phyloP scores from a whole-genome alignment of 2,888 invertebrate genomes.

The Hermodice carunculata region DNA sequence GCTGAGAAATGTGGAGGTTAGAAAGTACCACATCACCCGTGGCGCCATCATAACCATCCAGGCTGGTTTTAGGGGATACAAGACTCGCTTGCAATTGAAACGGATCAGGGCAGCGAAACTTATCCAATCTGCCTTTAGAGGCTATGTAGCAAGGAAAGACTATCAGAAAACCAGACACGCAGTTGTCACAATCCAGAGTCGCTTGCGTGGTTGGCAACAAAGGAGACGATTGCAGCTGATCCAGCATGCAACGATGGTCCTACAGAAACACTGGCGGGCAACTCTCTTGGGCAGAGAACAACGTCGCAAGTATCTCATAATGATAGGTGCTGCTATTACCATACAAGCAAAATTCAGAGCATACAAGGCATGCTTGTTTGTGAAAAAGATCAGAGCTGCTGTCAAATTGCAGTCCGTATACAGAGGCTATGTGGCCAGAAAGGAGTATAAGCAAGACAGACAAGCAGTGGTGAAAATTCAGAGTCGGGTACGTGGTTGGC shows the following conservation, averaged over 20 bases:
- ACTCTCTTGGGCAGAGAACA: neutral
- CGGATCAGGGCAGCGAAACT: neutral
- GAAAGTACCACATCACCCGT: neutral
- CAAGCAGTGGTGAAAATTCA: conserved; percentile 45
- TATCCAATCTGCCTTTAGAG: neutral
- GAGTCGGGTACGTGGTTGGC: too few species aligned
- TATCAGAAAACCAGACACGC: neutral
- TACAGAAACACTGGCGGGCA: neutral
- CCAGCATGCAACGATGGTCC: neutral
- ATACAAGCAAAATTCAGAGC: neutral
- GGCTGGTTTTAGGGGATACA: conserved; percentile 22
- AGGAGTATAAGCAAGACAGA: neutral
- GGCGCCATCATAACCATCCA: conserved; percentile 34
- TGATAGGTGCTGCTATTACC: neutral
- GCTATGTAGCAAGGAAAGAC: neutral
- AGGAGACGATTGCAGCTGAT: too few species aligned
- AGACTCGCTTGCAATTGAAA: neutral
- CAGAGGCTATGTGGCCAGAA: neutral
- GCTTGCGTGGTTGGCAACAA: too few species aligned
- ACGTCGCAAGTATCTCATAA: neutral
- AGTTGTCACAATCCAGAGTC: conserved; percentile 1
- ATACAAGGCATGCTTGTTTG: too few species aligned
- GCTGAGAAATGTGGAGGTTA: neutral
- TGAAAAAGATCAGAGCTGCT: neutral
- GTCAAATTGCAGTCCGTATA: conserved; percentile 5